These are phyloP conservation scores for Pseudolycoriella hygida DNA, from an alignment of 2,888 invertebrate species.

Conservation along the genomic window DNA sequence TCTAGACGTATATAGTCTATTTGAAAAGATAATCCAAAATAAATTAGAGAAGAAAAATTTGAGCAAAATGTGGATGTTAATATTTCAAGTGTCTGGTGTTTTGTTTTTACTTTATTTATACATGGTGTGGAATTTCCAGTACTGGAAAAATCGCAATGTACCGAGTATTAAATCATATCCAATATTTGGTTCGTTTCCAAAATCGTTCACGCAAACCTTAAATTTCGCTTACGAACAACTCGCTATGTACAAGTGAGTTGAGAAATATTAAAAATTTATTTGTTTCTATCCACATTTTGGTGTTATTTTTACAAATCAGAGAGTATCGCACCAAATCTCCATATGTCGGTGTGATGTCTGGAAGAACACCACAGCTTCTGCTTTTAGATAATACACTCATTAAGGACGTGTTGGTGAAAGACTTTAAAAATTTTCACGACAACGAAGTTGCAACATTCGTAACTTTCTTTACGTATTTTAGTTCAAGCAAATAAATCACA, in stretches of 20 bases:
- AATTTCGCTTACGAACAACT: not conserved
- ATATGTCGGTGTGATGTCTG: constrained; percentile 26
- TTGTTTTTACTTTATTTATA: no score
- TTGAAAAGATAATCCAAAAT: no score
- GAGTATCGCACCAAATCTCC: constrained; percentile 17
- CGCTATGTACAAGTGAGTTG: not conserved
- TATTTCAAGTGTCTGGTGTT: no score
- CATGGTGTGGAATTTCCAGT: not conserved
- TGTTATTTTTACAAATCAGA: constrained; percentile 14
- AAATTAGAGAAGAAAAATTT: no score
- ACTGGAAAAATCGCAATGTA: not conserved
- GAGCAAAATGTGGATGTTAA: no score
- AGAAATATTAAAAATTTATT: no score
- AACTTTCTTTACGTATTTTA: no score
- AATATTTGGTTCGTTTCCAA: not conserved
- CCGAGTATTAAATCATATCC: not conserved
- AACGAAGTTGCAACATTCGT: constrained; percentile 8
- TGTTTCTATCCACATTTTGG: no score
- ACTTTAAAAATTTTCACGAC: constrained; percentile 27
- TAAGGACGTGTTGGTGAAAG: constrained; percentile 24
- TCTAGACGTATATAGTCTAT: no score
- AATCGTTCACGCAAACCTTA: not conserved
- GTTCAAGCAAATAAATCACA: no score
- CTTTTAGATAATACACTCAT: constrained; percentile 23
- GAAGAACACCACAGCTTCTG: constrained; percentile 22